Percentiles rank a stretch among this genome's conserved stretches.
These are phyloP conservation scores for Cinclus cinclus DNA, from an alignment of 2,113 vertebrate species.

Conservation along the genomic window DNA sequence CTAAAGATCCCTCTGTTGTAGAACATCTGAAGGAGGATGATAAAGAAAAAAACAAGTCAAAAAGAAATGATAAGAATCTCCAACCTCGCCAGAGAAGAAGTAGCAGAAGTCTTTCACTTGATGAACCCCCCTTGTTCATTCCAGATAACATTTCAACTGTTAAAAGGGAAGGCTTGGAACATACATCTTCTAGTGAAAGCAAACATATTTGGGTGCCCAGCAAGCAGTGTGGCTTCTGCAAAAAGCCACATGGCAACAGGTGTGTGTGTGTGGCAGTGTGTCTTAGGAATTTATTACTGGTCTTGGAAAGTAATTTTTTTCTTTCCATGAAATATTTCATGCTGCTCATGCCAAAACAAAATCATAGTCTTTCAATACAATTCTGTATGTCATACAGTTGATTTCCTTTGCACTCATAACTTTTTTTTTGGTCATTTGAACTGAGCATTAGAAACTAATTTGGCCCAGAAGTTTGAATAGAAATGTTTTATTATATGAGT, in stretches of 20 bases:
- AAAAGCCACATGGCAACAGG: slow-evolving; percentile 95
- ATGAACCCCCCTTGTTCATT: slow-evolving; percentile 95
- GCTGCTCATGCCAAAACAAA: not conserved
- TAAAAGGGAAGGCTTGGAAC: slow-evolving; percentile 87
- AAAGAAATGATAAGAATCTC: slow-evolving; percentile 84
- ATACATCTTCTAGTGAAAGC: slow-evolving; percentile 74
- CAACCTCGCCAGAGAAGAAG: slow-evolving; percentile 87
- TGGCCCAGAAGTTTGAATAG: not conserved
- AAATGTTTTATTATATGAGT: not conserved
- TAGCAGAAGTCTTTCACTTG: slow-evolving; percentile 86
- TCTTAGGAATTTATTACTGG: not conserved
- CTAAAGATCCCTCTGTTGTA: slow-evolving; percentile 28
- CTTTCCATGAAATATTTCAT: not conserved
- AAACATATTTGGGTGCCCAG: slow-evolving; percentile 88
- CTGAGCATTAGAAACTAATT: not conserved
- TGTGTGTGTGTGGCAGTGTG: slow-evolving; percentile 78
- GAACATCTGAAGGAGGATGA: slow-evolving; percentile 80
- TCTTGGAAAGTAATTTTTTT: not conserved
- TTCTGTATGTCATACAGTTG: not conserved
- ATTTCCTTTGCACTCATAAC: not conserved
- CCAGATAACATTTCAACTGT: slow-evolving; percentile 93
- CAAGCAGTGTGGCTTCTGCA: slow-evolving; percentile 94
- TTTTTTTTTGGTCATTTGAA: not conserved
- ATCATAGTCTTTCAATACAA: not conserved
- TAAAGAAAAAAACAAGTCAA: slow-evolving; percentile 83